Evolutionary conservation across 2,797 vertebrate genomes (phyloP), one percentile per base, ranked within the genome.

Genomic region (Urosaurus nigricauda): DNA sequence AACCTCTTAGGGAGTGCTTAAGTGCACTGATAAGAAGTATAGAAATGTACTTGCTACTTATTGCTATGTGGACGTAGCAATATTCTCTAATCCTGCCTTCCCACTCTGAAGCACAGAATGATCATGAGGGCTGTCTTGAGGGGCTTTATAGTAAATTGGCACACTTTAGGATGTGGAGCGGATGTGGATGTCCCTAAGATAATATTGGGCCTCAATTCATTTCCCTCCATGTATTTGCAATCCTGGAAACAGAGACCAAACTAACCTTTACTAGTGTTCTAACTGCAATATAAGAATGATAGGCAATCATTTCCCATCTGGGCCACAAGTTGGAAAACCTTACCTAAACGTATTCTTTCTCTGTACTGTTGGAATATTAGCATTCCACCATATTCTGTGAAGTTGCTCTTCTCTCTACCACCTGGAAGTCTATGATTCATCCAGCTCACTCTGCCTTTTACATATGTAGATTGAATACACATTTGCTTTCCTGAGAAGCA

Each of bases 401-500:
- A 56, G 32, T 60, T 80, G 7, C 70, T 32, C 24, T 60, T 37
- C 16, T 51, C 37, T 43, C 14, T 29, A 14, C 40, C 19, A 11
- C 16, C 56, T 37, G n/a, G 74, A 93, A 83, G 68, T 11, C 35
- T 89, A 83, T 84, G 77, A 88, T 89, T 94, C 90, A 88, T 94
- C 90, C 75, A 90, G 43, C 90, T 93, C 83, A 63, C 88, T n/a
- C 88, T 91, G 16, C 74, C 56, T 86, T 73, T 90, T 86, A 92
- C 79, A 11, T 68, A 88, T 86, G 56, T 29, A 92, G 90, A 79
- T 65, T 85, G 93, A 95, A 88, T 83, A 77, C 21, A 58, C 79
- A 2, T 73, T 75, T 83, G 56, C 81, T 93, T 95, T 93, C 53
- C 56, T 91, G 79, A 92, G 92, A 89, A 92, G 78, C 86, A 79